These are phyloP conservation scores for Labroides dimidiatus DNA, from an alignment of 2,797 vertebrate species.

Conservation along the genomic window DNA sequence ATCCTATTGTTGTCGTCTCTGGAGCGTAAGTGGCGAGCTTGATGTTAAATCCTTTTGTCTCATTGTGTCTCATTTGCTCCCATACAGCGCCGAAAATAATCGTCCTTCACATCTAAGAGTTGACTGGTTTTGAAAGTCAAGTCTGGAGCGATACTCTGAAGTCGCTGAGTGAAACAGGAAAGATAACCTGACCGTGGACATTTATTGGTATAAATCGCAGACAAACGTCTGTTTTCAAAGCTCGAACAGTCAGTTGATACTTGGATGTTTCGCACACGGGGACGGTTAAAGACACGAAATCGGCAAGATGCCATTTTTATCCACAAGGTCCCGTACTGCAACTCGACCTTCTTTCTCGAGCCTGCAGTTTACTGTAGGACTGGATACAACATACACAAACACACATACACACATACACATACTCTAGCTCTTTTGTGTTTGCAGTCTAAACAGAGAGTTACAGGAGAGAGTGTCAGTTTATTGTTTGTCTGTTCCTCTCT, in stretches of 20 bases:
- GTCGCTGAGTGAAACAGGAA: slow-evolving; percentile 1
- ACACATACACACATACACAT: slow-evolving; percentile 20
- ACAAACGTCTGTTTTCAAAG: slow-evolving; percentile 19
- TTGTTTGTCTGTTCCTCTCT: slow-evolving; percentile 68
- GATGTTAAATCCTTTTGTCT: slow-evolving; percentile 64
- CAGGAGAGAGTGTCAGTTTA: slow-evolving; percentile 68
- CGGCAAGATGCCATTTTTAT: slow-evolving; percentile 30
- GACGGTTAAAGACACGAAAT: slow-evolving; percentile 39
- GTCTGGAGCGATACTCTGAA: slow-evolving; percentile 1
- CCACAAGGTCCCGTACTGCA: slow-evolving; percentile 7
- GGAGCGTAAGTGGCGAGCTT: slow-evolving; percentile 61
- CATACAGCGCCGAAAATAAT: slow-evolving; percentile 43
- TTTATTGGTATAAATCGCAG: slow-evolving; percentile 1
- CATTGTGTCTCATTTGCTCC: slow-evolving; percentile 51
- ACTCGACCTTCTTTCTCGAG: slow-evolving; percentile 14
- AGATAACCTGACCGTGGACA: slow-evolving; percentile 2
- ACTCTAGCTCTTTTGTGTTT: slow-evolving; percentile 64
- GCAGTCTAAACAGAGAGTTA: slow-evolving; percentile 74
- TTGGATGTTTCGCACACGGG: slow-evolving; percentile 10
- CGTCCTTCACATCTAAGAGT: slow-evolving; percentile 40
- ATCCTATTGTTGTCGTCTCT: slow-evolving; percentile 73
- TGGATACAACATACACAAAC: slow-evolving; percentile 21
- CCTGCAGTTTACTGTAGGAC: slow-evolving; percentile 25
- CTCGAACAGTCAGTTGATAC: slow-evolving; percentile 24
- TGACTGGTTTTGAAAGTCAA: slow-evolving; percentile 51